Evolutionary conservation across 2,888 invertebrate genomes (phyloP).

Genomic region (Phragmatobia fuliginosa): DNA sequence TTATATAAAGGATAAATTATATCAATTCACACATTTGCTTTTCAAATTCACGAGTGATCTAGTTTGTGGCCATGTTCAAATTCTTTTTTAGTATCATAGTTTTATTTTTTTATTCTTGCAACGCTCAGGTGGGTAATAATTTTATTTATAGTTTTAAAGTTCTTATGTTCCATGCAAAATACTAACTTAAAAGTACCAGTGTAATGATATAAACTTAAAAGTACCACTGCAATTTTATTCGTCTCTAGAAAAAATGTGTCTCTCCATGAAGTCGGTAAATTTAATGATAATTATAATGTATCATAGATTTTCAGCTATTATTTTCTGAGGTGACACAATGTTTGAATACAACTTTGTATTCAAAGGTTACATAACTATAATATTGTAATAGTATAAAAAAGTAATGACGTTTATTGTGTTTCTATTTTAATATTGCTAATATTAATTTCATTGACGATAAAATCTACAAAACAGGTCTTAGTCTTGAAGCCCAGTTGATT

Average conservation of each 20-base stretch:
- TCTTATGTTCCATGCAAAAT: too few species aligned
- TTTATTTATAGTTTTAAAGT: background rate
- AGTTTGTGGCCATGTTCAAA: constrained; percentile 34
- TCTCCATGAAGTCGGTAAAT: background rate
- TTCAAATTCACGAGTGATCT: constrained; percentile 19
- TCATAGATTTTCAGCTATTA: background rate
- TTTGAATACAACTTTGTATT: background rate
- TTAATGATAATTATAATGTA: background rate
- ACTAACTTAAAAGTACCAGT: background rate
- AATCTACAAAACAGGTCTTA: background rate
- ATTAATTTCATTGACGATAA: too few species aligned
- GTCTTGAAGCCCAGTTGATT: background rate
- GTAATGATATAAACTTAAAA: background rate
- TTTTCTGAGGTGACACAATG: background rate
- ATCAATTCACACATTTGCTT: constrained; percentile 66
- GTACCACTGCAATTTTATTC: background rate
- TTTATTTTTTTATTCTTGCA: constrained; percentile 22
- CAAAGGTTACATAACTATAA: background rate
- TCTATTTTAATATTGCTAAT: background rate
- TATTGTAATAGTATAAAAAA: background rate
- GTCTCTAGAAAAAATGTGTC: background rate
- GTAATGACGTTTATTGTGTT: background rate
- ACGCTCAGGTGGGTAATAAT: constrained; percentile 31
- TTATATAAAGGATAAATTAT: constrained; percentile 57
- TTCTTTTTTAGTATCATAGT: constrained; percentile 20